Percentiles rank a stretch among this genome's conserved stretches.
phyloP scores from a whole-genome alignment of 2,888 invertebrate genomes.

The Hofmannophila pseudospretella region DNA sequence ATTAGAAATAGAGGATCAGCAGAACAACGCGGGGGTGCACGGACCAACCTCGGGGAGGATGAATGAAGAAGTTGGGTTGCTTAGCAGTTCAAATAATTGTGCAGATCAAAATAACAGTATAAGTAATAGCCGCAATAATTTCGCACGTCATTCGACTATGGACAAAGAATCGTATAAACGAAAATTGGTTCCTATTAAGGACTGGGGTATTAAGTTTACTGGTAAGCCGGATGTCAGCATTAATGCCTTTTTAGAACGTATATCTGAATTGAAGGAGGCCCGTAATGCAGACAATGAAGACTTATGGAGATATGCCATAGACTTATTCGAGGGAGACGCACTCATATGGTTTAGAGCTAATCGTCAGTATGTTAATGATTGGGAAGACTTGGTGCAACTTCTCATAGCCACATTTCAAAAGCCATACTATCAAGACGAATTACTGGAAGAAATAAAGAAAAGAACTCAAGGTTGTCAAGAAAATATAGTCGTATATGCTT shows the following conservation, averaged over 20 bases:
- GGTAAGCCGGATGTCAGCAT: conserved; percentile 3
- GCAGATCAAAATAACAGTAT: background rate
- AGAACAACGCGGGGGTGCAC: too few species aligned
- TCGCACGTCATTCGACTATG: background rate
- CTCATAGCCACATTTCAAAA: conserved; percentile 1
- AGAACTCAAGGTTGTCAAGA: conserved; percentile 9
- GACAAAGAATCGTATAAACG: background rate
- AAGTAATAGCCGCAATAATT: background rate
- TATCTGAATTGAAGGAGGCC: conserved; percentile 7
- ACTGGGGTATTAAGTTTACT: conserved; percentile 9
- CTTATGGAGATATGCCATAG: conserved; percentile 8
- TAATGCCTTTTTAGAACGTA: conserved; percentile 9
- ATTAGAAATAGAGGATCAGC: background rate
- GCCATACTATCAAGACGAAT: conserved; percentile 9
- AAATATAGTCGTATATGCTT: conserved; percentile 1
- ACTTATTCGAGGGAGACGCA: conserved; percentile 7
- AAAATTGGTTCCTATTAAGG: conserved; percentile 7
- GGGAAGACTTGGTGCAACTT: background rate
- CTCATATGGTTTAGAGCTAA: conserved; percentile 8
- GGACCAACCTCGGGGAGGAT: too few species aligned
- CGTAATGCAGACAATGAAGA: conserved; percentile 7
- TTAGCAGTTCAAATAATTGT: background rate
- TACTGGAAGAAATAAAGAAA: conserved; percentile 5
- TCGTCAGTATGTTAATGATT: background rate
- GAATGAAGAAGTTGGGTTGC: too few species aligned